Base-by-base conservation (phyloP, 1,140 invertebrate genomes). In the Macrobrachium rosenbergii region DNA sequence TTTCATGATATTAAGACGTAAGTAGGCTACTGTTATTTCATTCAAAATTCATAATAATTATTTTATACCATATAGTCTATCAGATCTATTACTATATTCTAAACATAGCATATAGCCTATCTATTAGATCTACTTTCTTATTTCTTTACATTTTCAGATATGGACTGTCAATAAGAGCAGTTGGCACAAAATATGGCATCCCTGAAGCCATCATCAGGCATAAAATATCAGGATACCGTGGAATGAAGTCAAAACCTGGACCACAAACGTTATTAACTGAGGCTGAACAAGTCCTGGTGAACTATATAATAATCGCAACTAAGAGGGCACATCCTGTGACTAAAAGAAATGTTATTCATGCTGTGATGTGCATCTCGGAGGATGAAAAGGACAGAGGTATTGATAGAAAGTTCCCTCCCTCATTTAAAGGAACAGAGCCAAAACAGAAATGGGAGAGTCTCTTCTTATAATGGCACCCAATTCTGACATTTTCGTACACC, bases 201-300 rank as follows among this genome's bases (percentile, higher is more conserved):
- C 67, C 67, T 21, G 67, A 72, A n/a, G 67, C 67, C n/a, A 72
- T 28, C 67, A 12, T 72, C n/a, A 19, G 67, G n/a, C 67, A 72
- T 28, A 72, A 72, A 28, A 10, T 72, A 21, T 72, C 67, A 21
- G 67, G 67, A 8, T 72, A 12, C 37, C 10, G 67, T 11, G 67
- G 67, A 8, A 72, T 72, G 67, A 28, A n/a, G 10, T 72, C 67
- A 10, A 72, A 72, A 72, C 67, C 67, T 12, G 67, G 67, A 10
- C 67, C 67, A 11, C 10, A 72, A 28, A 72, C 67, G n/a, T 28
- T 72, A 28, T 28, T 72, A 21, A 72, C 67, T 21, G 67, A 72
- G 37, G 67, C 67, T 10, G 67, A 72, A 72, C n/a, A 72, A n/a
- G 10, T 21, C 8, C 67, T 72, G 10, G n/a, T 72, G n/a, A 72